Conservation (phyloP, 2,113 vertebrate species). For the Menura novaehollandiae region DNA sequence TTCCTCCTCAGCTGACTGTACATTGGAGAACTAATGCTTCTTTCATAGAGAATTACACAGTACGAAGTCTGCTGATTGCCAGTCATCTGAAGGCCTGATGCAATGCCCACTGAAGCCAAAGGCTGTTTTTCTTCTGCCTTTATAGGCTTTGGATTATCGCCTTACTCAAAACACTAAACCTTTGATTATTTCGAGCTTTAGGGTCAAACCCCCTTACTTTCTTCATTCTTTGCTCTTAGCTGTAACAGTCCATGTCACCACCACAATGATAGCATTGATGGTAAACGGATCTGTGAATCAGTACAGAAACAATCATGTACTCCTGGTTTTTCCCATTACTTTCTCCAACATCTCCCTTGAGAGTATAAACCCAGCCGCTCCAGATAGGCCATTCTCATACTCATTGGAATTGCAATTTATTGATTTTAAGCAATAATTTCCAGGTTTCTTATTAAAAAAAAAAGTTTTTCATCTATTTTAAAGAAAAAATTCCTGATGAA, state of each 20-base stretch:
- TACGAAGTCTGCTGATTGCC: background rate
- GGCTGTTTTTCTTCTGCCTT: background rate
- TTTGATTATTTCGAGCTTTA: background rate
- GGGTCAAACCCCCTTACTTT: background rate
- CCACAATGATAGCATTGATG: background rate
- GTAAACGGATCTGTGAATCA: background rate
- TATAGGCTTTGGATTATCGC: background rate
- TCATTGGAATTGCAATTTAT: background rate
- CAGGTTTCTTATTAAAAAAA: background rate
- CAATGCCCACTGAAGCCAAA: background rate
- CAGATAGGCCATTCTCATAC: background rate
- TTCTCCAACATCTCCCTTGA: background rate
- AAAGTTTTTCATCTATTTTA: background rate
- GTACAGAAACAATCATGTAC: background rate
- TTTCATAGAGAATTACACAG: background rate
- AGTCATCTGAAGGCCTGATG: conserved; percentile 8
- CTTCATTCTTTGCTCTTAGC: background rate
- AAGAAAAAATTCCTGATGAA: background rate
- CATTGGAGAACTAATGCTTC: background rate
- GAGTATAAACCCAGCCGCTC: background rate
- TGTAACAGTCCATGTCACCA: background rate
- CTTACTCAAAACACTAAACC: background rate
- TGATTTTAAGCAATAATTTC: background rate
- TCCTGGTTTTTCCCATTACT: background rate
- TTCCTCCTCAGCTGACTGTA: background rate